Percentiles rank a stretch among this genome's conserved stretches.
phyloP scores from a whole-genome alignment of 2,113 vertebrate species.

The Gopherus evgoodei region DNA sequence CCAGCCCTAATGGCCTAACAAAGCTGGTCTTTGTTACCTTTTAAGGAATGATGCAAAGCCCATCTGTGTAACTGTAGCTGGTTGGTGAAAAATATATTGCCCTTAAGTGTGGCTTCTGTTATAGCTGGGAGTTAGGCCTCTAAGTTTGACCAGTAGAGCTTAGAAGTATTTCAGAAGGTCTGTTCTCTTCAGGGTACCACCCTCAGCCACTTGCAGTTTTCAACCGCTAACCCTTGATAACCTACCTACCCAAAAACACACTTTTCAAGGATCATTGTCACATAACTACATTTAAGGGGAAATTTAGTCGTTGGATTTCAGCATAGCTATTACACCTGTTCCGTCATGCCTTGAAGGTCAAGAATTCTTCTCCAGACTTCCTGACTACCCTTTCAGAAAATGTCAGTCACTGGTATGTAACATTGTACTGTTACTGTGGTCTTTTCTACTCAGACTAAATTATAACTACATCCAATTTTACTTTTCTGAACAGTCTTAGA shows the following conservation, averaged over 20 bases:
- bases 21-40: slow-evolving; percentile 36
- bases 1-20: background rate
- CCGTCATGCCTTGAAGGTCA: background rate
- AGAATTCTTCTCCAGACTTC: background rate
- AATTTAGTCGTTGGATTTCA: background rate
- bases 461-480: background rate
- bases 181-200: background rate
- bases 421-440: background rate
- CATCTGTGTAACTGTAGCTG: slow-evolving; percentile 34
- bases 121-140: slow-evolving; percentile 1
- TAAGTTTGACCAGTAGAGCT: background rate
- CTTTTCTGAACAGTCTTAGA: slow-evolving; percentile 31
- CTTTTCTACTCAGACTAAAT: background rate
- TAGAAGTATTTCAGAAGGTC: background rate
- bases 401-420: background rate
- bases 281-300: background rate
- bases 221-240: background rate
- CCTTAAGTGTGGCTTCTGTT: background rate
- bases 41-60: slow-evolving; percentile 17
- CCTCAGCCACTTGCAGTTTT: background rate
- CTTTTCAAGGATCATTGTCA: slow-evolving; percentile 9
- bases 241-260: background rate
- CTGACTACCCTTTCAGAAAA: background rate
- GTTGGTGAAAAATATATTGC: background rate
- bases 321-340: background rate